Conservation (phyloP, 64 coral and sea anemone genomes). For the Montipora capricornis region DNA sequence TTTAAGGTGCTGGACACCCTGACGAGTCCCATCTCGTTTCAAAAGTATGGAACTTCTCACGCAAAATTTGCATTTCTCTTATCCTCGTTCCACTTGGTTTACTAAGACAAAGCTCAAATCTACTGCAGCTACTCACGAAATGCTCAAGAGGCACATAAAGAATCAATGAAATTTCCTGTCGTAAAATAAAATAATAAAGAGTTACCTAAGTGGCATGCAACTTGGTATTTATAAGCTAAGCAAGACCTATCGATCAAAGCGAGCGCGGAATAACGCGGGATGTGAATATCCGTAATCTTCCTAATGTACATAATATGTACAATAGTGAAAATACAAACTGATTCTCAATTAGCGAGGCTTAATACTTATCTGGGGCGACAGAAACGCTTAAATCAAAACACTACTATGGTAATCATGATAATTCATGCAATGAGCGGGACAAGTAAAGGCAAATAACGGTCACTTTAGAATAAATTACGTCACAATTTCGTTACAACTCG, state of each 20-base stretch:
- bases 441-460: too few species aligned
- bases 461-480: too few species aligned
- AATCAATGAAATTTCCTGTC: not conserved
- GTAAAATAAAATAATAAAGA: not conserved
- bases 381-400: too few species aligned
- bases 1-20: not conserved
- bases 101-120: not conserved
- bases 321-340: not conserved
- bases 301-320: not conserved
- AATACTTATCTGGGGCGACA: too few species aligned
- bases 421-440: too few species aligned
- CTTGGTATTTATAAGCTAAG: too few species aligned
- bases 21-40: not conserved
- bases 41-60: conserved; percentile 46
- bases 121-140: not conserved
- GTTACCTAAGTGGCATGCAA: not conserved
- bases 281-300: not conserved
- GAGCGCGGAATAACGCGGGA: too few species aligned
- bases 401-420: too few species aligned
- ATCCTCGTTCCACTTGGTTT: not conserved
- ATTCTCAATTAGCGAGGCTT: not conserved
- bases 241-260: too few species aligned
- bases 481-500: too few species aligned
- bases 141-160: not conserved
- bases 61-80: conserved; percentile 50